Conservation (phyloP, 2,113 vertebrate genomes). For the Cygnus atratus region DNA sequence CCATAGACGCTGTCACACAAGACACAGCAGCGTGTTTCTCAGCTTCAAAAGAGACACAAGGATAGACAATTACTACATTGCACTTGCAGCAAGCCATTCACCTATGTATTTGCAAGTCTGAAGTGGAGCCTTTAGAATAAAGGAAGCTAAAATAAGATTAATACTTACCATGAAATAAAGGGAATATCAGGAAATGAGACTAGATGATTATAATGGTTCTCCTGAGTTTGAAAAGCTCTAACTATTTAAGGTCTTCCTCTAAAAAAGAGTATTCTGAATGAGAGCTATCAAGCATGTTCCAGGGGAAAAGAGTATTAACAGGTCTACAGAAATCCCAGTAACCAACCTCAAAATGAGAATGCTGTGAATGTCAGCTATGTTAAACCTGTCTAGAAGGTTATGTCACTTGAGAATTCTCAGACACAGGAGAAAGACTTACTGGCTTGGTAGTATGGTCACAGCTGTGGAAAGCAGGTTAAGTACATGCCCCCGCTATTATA, state of each 20-base stretch:
- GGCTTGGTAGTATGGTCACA: not conserved
- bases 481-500: not conserved
- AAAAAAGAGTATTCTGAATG: not conserved
- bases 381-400: not conserved
- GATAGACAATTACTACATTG: not conserved
- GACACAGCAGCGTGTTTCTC: slow-evolving; percentile 83
- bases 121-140: not conserved
- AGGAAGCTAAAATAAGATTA: not conserved
- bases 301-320: not conserved
- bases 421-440: not conserved
- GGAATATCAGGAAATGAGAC: not conserved
- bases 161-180: not conserved
- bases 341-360: not conserved
- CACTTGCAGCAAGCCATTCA: not conserved
- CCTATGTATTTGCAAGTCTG: not conserved
- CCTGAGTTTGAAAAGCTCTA: not conserved
- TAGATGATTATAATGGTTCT: not conserved
- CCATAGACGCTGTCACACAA: slow-evolving; percentile 83
- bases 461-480: not conserved
- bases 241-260: not conserved
- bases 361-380: accelerated
- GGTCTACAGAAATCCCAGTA: not conserved
- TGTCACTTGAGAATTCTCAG: not conserved
- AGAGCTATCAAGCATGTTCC: not conserved
- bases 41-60: slow-evolving; percentile 69